A percentile compares a stretch with the other conserved stretches of the same genome.
These are phyloP conservation scores for human DNA, from an alignment of 2,113 vertebrate genomes.

Conservation along the genomic window GRCh38 chr18:78135001-78135500, in stretches of 20 bases:
- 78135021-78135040: background rate
- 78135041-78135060: no score
- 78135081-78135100: no score
- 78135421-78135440: background rate
- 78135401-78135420: background rate
- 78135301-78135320: background rate
- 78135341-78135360: background rate
- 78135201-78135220: rapidly evolving
- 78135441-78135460: background rate
- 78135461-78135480: background rate
- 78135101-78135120: no score
- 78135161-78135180: no score
- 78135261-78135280: background rate
- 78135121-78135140: no score
- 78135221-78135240: background rate
- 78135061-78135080: no score
- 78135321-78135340: background rate
- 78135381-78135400: no score
- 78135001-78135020: no score
- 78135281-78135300: background rate
- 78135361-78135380: background rate
- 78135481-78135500: rapidly evolving
- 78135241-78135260: background rate
- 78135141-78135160: no score
- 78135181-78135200: rapidly evolving